These are phyloP conservation scores for Acanthochromis polyacanthus DNA, from an alignment of 2,113 vertebrate species.

Conservation along the genomic window DNA sequence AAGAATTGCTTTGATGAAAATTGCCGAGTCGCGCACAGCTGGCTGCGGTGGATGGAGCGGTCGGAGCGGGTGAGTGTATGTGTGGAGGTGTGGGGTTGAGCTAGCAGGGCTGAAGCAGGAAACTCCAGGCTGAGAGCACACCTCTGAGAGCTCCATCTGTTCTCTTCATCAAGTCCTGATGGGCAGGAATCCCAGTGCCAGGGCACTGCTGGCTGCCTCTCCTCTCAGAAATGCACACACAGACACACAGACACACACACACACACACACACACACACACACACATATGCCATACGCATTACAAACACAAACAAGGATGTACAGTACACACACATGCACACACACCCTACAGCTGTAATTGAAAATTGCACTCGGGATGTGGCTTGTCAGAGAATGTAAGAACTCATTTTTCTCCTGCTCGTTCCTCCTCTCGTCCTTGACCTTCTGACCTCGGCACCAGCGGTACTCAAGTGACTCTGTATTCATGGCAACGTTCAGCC, in stretches of 20 bases:
- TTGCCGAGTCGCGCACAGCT: slow-evolving; percentile 67
- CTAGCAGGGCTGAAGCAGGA: slow-evolving; percentile 33
- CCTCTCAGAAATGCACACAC: slow-evolving; percentile 34
- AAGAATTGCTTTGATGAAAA: slow-evolving; percentile 76
- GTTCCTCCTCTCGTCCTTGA: slow-evolving; percentile 53
- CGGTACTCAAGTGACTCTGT: not conserved
- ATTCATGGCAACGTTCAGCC: slow-evolving; percentile 1
- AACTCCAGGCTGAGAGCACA: slow-evolving; percentile 57
- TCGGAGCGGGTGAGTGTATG: not conserved
- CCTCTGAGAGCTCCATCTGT: slow-evolving; percentile 81
- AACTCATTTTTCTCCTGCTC: slow-evolving; percentile 43
- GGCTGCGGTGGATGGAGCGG: slow-evolving; percentile 41
- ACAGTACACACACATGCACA: slow-evolving; percentile 3
- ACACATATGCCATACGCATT: not conserved
- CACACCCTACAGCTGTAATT: slow-evolving; percentile 38
- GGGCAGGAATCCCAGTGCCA: slow-evolving; percentile 72
- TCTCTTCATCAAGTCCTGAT: slow-evolving; percentile 71
- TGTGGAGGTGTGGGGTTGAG: not conserved
- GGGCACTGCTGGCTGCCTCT: slow-evolving; percentile 59
- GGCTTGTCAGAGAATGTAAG: slow-evolving; percentile 26
- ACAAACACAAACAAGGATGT: slow-evolving; percentile 18
- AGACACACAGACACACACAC: slow-evolving; percentile 19
- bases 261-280: slow-evolving; percentile 16
- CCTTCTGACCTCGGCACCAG: slow-evolving; percentile 22
- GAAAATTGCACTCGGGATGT: slow-evolving; percentile 46